Conservation (phyloP, 2,888 invertebrate genomes). For the Brachyptera risi region DNA sequence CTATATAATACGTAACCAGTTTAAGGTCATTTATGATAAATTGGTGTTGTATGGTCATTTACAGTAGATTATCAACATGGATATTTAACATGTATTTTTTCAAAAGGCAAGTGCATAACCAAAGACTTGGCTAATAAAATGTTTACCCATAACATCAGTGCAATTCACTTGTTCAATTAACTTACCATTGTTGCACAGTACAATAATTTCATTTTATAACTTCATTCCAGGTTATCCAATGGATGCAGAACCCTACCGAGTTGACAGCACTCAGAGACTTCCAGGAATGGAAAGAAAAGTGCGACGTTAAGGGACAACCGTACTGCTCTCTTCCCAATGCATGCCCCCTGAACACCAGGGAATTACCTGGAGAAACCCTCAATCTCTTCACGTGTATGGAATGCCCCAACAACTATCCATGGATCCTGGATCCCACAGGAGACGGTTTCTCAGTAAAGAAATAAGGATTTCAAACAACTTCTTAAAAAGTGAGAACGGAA, state of each 20-base stretch:
- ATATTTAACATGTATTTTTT: too few relatives aligned
- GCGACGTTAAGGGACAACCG: constrained; percentile 90
- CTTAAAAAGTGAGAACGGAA: too few relatives aligned
- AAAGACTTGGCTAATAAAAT: too few relatives aligned
- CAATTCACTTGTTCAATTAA: too few relatives aligned
- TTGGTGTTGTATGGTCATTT: too few relatives aligned
- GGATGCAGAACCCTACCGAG: constrained; percentile 95
- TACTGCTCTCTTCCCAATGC: constrained; percentile 90
- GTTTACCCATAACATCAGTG: too few relatives aligned
- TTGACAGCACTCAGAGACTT: constrained; percentile 81
- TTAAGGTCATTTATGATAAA: too few relatives aligned
- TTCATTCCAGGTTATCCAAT: constrained; percentile 73
- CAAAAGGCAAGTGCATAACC: too few relatives aligned
- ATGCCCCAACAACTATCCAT: constrained; percentile 92
- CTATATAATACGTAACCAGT: too few relatives aligned
- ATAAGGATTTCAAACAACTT: too few relatives aligned
- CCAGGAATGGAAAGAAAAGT: constrained; percentile 93
- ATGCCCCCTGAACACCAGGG: constrained; percentile 83
- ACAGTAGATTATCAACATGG: too few relatives aligned
- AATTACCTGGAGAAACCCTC: constrained; percentile 86
- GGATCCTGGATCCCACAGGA: constrained; percentile 91
- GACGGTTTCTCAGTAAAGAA: constrained; percentile 84
- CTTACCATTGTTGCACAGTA: not conserved
- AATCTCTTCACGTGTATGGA: constrained; percentile 94
- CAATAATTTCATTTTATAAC: not conserved